Evolutionary conservation across 2,113 vertebrate genomes (phyloP).

Genomic region (Crypturellus undulatus): DNA sequence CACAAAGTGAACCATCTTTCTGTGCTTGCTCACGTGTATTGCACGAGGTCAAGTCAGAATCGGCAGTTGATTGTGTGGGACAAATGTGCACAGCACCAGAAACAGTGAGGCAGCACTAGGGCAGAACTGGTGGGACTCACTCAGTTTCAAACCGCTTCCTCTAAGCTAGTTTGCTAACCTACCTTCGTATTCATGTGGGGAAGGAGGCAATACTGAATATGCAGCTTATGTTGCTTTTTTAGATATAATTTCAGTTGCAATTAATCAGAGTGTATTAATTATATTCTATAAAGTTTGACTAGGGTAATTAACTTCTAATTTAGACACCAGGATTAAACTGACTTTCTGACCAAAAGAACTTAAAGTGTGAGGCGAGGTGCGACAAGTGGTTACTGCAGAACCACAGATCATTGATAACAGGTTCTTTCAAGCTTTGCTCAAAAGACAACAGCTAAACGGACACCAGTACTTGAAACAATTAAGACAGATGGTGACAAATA

Average conservation of each 20-base stretch:
- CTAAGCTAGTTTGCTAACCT: not conserved
- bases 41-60: not conserved
- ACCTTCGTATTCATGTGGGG: not conserved
- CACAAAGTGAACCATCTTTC: not conserved
- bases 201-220: not conserved
- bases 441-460: not conserved
- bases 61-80: not conserved
- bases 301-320: not conserved
- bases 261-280: not conserved
- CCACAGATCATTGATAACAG: not conserved
- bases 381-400: not conserved
- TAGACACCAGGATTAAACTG: not conserved
- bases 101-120: not conserved
- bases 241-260: not conserved
- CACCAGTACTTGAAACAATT: not conserved
- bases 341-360: not conserved
- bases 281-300: not conserved
- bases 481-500: not conserved
- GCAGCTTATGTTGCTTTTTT: not conserved
- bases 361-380: not conserved
- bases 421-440: not conserved
- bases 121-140: not conserved
- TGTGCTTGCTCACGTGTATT: not conserved
- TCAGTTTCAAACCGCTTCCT: not conserved
- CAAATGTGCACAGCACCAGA: not conserved